Conservation (phyloP, 2,888 invertebrate genomes). For the Anagyrus pseudococci region DNA sequence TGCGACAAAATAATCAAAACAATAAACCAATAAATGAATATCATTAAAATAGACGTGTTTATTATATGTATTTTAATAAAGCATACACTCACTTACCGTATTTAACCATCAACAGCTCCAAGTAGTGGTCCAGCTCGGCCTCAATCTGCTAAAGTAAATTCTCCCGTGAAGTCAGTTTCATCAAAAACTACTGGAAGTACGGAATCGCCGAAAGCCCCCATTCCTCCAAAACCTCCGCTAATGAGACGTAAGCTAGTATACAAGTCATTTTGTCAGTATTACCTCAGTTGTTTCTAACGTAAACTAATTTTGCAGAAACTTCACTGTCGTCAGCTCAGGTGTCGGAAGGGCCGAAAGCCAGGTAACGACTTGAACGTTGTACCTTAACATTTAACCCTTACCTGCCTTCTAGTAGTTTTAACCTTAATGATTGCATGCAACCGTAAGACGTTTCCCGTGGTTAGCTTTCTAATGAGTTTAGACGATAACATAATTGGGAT, state of each 20-base stretch:
- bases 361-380: slow-evolving; percentile 41
- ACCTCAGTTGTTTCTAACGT: not conserved
- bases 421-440: not conserved
- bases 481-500: slow-evolving; percentile 22
- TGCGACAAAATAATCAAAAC: too few relatives aligned
- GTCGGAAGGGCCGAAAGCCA: slow-evolving; percentile 46
- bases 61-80: too few relatives aligned
- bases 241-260: slow-evolving; percentile 43
- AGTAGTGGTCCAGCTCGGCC: too few relatives aligned
- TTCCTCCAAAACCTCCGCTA: slow-evolving; percentile 34
- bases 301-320: slow-evolving; percentile 39
- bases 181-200: slow-evolving; percentile 14
- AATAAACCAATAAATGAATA: too few relatives aligned
- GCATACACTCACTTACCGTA: too few relatives aligned
- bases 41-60: too few relatives aligned
- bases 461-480: not conserved
- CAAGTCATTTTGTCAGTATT: not conserved
- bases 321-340: slow-evolving; percentile 39
- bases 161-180: too few relatives aligned
- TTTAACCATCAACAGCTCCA: too few relatives aligned
- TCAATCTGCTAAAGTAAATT: too few relatives aligned
- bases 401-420: slow-evolving; percentile 2
- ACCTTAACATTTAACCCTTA: not conserved
- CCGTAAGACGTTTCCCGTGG: not conserved
- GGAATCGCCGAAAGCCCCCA: slow-evolving; percentile 27